These are phyloP conservation scores for Taenioides sp. DNA, from an alignment of 2,797 vertebrate species.

Conservation along the genomic window DNA sequence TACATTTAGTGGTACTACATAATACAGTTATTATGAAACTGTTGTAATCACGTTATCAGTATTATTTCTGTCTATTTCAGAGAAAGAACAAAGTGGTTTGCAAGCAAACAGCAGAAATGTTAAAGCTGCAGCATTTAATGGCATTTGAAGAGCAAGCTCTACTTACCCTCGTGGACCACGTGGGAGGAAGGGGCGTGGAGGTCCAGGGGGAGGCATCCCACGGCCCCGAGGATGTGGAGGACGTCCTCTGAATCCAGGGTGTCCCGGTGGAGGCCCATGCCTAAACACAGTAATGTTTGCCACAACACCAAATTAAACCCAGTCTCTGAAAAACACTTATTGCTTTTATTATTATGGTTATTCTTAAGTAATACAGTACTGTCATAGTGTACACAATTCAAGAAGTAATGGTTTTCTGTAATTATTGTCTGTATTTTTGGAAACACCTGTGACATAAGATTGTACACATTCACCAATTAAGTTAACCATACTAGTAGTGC, in stretches of 20 bases:
- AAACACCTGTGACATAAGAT: too few species aligned
- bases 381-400: not conserved
- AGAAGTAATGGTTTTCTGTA: too few species aligned
- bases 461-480: not conserved
- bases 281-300: slow-evolving; percentile 44
- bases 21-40: slow-evolving; percentile 4
- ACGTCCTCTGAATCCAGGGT: slow-evolving; percentile 74
- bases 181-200: slow-evolving; percentile 68
- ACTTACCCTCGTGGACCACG: slow-evolving; percentile 79
- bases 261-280: slow-evolving; percentile 68
- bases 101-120: slow-evolving; percentile 34
- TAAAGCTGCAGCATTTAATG: slow-evolving; percentile 29
- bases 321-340: not conserved
- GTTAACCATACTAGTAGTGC: not conserved
- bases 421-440: not conserved
- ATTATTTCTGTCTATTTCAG: slow-evolving; percentile 8
- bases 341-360: not conserved
- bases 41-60: not conserved
- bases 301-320: not conserved
- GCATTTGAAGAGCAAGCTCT: slow-evolving; percentile 21
- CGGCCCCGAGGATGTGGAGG: slow-evolving; percentile 65
- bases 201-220: slow-evolving; percentile 65
- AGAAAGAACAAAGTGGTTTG: slow-evolving; percentile 20
- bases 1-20: slow-evolving; percentile 1
- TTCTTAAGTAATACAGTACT: not conserved